phyloP scores from a whole-genome alignment of 2,888 invertebrate species.

The Tipula vernalis region DNA sequence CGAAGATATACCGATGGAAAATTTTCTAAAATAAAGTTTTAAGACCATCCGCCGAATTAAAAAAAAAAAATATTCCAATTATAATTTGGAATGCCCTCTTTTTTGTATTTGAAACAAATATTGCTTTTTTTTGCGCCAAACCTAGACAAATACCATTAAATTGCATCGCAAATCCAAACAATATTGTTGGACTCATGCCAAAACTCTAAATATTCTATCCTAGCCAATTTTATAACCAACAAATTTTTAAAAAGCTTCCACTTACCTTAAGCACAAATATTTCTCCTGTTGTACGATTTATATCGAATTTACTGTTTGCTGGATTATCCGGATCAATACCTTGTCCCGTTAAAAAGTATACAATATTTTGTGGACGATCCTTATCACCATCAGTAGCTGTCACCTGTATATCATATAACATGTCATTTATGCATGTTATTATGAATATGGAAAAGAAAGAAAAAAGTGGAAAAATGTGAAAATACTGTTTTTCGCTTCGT shows the following conservation, averaged over 20 bases:
- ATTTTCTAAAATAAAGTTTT: no score
- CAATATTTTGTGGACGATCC: constrained; percentile 88
- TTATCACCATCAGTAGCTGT: constrained; percentile 93
- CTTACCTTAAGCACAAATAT: constrained; percentile 89
- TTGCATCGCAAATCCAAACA: no score
- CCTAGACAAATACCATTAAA: no score
- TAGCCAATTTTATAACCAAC: no score
- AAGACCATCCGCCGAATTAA: no score
- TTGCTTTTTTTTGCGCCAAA: no score
- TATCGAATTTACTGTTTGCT: constrained; percentile 91
- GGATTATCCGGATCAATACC: constrained; percentile 93
- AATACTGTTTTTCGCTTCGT: neutral
- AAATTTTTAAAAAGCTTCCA: neutral
- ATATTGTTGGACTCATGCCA: no score
- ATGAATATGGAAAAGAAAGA: constrained; percentile 5
- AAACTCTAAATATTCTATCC: no score
- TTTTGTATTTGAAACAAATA: no score
- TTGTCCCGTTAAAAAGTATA: constrained; percentile 90
- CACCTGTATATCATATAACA: constrained; percentile 48
- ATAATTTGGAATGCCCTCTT: no score
- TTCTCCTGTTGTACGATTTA: constrained; percentile 89
- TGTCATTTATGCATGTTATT: neutral
- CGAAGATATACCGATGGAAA: no score
- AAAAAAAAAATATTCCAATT: no score
- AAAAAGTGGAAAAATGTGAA: neutral